phyloP scores from a whole-genome alignment of 2,888 invertebrate genomes.

The Conomelus anceps region DNA sequence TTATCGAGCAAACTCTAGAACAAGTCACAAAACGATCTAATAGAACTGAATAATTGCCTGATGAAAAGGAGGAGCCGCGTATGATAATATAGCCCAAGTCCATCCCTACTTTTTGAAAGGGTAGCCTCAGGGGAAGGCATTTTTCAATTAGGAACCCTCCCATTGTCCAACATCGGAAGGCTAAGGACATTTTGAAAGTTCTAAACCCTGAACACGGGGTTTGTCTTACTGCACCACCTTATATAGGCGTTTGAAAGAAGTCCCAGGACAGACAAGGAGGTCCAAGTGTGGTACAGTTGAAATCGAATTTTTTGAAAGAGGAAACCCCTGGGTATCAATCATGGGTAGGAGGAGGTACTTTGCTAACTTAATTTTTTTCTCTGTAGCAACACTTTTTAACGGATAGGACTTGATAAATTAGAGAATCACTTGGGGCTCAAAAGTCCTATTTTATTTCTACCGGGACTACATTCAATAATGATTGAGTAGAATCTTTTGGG shows the following conservation, averaged over 20 bases:
- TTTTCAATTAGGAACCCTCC: background rate
- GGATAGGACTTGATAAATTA: background rate
- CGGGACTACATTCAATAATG: background rate
- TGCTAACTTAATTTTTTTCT: background rate
- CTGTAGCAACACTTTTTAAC: background rate
- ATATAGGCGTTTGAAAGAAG: background rate
- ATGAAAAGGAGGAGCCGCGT: background rate
- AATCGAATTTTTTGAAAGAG: background rate
- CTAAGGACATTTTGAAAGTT: background rate
- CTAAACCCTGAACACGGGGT: background rate
- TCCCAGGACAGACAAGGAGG: background rate
- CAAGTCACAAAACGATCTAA: background rate
- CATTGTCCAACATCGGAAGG: background rate
- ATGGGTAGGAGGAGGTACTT: background rate
- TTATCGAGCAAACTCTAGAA: too few species aligned
- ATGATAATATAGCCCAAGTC: background rate
- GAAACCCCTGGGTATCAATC: background rate
- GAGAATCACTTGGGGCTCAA: background rate
- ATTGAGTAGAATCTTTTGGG: background rate
- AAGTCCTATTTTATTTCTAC: background rate
- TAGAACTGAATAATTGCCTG: background rate
- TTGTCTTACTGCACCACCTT: background rate
- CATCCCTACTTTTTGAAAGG: background rate
- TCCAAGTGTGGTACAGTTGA: background rate
- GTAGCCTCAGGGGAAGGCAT: background rate